These are phyloP conservation scores for Arvicanthis niloticus DNA, from an alignment of 2,113 vertebrate genomes.

Conservation along the genomic window DNA sequence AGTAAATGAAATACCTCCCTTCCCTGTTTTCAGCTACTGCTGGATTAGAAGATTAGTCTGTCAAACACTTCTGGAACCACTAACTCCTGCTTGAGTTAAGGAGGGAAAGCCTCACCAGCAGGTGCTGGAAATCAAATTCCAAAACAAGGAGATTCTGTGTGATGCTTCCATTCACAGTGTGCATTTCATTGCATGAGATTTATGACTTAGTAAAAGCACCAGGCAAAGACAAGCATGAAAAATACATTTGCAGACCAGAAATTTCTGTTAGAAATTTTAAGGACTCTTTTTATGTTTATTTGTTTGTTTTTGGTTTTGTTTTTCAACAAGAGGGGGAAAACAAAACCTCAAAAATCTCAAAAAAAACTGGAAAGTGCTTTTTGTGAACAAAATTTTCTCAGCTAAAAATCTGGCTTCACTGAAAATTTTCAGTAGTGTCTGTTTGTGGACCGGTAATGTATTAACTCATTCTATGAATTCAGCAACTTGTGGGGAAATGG, in stretches of 20 bases:
- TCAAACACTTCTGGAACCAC: conserved; percentile 75
- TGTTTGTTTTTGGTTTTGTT: too few species aligned
- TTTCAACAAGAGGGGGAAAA: not conserved
- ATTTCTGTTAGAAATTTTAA: conserved; percentile 47
- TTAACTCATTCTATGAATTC: not conserved
- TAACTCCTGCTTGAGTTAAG: conserved; percentile 80
- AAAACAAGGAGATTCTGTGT: conserved; percentile 48
- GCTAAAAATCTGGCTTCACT: not conserved
- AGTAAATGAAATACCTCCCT: conserved; percentile 56
- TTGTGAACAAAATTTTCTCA: conserved; percentile 30
- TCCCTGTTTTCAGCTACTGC: conserved; percentile 71
- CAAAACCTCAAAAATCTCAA: not conserved
- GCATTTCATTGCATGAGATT: conserved; percentile 49
- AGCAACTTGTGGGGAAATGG: conserved; percentile 40
- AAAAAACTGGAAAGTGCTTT: not conserved
- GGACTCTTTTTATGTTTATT: not conserved
- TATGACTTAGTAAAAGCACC: conserved; percentile 28
- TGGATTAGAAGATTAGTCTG: conserved; percentile 78
- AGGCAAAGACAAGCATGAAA: conserved; percentile 36
- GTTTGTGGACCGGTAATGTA: conserved; percentile 13
- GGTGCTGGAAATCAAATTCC: conserved; percentile 68
- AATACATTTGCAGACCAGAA: conserved; percentile 66
- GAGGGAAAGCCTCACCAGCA: conserved; percentile 78
- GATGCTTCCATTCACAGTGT: conserved; percentile 54
- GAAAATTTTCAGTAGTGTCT: not conserved